Evolutionary conservation across 2,797 vertebrate species (phyloP), one percentile per base, ranked within the genome.

Genomic region (Erpetoichthys calabaricus): DNA sequence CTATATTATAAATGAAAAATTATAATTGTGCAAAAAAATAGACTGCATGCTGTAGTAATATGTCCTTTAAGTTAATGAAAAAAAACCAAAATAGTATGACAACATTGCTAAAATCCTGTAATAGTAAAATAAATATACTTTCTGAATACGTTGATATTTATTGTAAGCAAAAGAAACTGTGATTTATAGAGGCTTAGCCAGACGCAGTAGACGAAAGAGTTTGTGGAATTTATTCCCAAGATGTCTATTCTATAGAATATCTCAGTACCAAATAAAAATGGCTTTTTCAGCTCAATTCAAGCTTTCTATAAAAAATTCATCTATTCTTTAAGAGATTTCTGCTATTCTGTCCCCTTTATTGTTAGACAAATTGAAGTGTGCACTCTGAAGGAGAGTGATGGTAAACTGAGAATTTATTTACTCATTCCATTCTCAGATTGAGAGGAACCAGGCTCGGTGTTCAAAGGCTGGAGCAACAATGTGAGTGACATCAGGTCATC

Each of bases 401-500:
- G 85, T 89, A 86, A 84, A 90, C 81, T 87, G 82, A 79, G 89
- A 90, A 86, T 92, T 89, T 91, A 91, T 95, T 95, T 93, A 89
- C 85, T 88, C 86, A 85, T 87, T 82, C 85, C 86, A 79, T 87
- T 89, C 87, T 85, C 74, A 82, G 81, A 79, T 85, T 73, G 88
- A 87, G 92, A 86, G 84, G 80, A 82, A 86, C 78, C 74, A 73
- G 84, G 76, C 73, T 49, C 78, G 75, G 71, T 68, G 84, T 92
- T 97, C 94, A 97, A 97, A 99, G 92, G 87, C 80, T 76, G 80
- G 80, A 83, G 87, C 78, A 91, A 94, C 96, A 95, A 96, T 92
- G 84, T 87, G 80, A 84, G 89, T 96, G 94, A 91, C 93, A 94
- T 81, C 72, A 69, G 94, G 96, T 96, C 96, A 96, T 63, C 76